Percentiles rank a stretch among this genome's conserved stretches.
These are phyloP conservation scores for Pristiophorus japonicus DNA, from an alignment of 2,113 vertebrate species.

Conservation along the genomic window DNA sequence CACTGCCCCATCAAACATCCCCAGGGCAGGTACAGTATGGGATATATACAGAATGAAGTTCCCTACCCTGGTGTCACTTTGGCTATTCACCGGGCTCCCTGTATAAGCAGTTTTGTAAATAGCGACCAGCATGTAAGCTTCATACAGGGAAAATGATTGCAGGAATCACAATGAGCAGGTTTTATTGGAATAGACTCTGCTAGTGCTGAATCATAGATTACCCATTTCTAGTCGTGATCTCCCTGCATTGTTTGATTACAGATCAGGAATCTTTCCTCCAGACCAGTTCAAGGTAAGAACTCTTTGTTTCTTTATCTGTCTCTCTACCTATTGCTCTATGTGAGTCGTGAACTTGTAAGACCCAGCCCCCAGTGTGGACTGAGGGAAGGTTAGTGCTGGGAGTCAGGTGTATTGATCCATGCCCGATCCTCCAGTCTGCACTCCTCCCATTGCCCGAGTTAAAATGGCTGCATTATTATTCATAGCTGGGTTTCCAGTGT, in stretches of 20 bases:
- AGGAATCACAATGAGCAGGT: not conserved
- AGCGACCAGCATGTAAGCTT: not conserved
- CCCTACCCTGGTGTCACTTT: not conserved
- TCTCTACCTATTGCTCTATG: not conserved
- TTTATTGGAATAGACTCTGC: not conserved
- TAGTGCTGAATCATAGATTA: not conserved
- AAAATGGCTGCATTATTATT: not conserved
- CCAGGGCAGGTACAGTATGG: not conserved
- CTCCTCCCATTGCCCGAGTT: not conserved
- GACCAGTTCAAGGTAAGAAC: conserved; percentile 47
- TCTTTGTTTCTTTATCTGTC: not conserved
- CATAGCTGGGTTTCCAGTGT: not conserved
- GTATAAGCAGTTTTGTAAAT: not conserved
- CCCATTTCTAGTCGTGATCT: not conserved
- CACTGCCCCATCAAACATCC: not conserved
- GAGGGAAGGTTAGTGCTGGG: not conserved
- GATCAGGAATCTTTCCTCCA: conserved; percentile 52
- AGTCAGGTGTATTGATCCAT: not conserved
- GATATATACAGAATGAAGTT: not conserved
- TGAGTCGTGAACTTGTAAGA: not conserved
- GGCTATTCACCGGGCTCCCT: not conserved
- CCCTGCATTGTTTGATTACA: conserved; percentile 45
- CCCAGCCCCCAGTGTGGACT: not conserved
- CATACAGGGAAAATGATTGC: not conserved
- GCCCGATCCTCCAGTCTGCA: not conserved